Base-by-base conservation (phyloP, 2,888 invertebrate genomes). In the Acleris emargana region DNA sequence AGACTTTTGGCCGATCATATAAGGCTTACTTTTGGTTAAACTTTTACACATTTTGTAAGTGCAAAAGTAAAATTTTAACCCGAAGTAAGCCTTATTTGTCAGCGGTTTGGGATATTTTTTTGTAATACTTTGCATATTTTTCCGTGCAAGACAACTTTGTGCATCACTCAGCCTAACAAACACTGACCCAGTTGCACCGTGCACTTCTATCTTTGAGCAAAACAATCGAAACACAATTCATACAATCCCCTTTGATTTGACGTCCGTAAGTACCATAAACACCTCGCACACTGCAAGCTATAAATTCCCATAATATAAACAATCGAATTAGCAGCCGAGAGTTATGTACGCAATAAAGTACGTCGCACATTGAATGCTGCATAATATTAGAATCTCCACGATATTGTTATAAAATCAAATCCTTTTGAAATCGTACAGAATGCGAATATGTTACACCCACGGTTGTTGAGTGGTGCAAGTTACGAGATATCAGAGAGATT, bases 331-430 rank as follows among this genome's bases (percentile, higher is more conserved):
- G 54, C 61, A 38, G 13, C 17, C 43, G 25, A 52, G 51, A 66
- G 60, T 66, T 66, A 66, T 61, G 66, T 66, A 25, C 60, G 28
- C 59, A 22, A 57, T 66, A 66, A 66, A 66, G 60, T 60, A 52
- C 55, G 61, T 58, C 58, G 49, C 52, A 51, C 66, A 66, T 57
- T 66, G 66, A 66, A 66, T 61, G 57, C 57, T 20, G 57, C 55
- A 57, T 66, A 61, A 55, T 66, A 45, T 66, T 66, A 66, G 66
- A 61, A 61, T 66, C 66, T 51, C 64, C 61, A 57, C 60, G 61
- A 66, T 66, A 66, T 66, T 66, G 66, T 66, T 66, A 61, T 66
- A 66, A 66, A 66, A 66, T 66, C 66, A 66, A 66, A 66, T 66
- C 66, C 66, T 66, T 66, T 66, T 66, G 66, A 66, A 66, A 66